Evolutionary conservation across 2,888 invertebrate species (phyloP).

Genomic region (Cantharis flavilabris): DNA sequence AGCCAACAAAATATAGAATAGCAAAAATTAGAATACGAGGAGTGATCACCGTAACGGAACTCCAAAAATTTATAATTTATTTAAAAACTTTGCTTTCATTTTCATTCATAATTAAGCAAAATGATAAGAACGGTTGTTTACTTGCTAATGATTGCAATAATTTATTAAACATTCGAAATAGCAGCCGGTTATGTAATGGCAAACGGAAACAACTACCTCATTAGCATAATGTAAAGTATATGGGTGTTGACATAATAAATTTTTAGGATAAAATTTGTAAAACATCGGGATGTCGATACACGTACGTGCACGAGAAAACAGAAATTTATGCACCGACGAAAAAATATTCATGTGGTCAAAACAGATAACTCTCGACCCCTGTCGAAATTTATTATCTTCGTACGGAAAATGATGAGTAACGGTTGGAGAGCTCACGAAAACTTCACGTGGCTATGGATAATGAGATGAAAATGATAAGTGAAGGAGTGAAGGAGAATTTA

Average conservation of each 20-base stretch:
- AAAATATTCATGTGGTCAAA: not conserved
- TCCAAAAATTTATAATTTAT: constrained; percentile 4
- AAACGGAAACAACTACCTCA: not conserved
- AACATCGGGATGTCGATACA: not conserved
- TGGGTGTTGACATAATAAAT: not conserved
- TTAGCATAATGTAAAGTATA: not conserved
- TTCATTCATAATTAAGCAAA: not conserved
- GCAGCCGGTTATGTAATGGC: not conserved
- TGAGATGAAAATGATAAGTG: not conserved
- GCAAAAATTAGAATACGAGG: constrained; percentile 4
- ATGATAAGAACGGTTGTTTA: not conserved
- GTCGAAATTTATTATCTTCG: not conserved
- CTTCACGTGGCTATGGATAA: too few species aligned
- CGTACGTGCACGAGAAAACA: not conserved
- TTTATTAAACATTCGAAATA: not conserved
- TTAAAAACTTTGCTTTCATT: not conserved
- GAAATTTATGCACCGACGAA: not conserved
- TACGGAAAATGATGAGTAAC: not conserved
- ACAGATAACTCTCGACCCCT: not conserved
- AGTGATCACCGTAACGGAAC: constrained; percentile 13
- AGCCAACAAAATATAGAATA: constrained; percentile 15
- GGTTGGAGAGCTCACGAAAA: not conserved
- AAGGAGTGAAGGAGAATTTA: not conserved
- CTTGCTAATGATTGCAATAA: not conserved
- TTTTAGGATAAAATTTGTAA: not conserved